phyloP scores from a whole-genome alignment of 2,888 invertebrate species.

The Abscondita cerata region DNA sequence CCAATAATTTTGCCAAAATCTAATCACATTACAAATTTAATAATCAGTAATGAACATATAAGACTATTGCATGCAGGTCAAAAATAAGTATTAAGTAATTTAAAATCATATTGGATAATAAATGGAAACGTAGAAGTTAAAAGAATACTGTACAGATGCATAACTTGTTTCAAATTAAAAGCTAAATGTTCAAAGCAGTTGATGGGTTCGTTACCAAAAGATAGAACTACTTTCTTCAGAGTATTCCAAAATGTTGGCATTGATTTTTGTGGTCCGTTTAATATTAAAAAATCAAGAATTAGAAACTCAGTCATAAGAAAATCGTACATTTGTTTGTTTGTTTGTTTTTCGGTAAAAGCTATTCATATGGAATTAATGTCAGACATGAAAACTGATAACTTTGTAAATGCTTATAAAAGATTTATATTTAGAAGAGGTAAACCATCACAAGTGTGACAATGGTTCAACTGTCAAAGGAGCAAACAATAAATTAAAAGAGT shows the following conservation, averaged over 20 bases:
- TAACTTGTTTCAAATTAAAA: background rate
- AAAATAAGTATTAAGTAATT: background rate
- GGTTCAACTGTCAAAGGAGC: too few species aligned
- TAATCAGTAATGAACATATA: background rate
- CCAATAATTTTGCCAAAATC: background rate
- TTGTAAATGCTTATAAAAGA: background rate
- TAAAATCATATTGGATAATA: background rate
- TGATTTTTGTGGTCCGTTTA: constrained; percentile 17
- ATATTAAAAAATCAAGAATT: constrained; percentile 3
- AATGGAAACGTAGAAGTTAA: background rate
- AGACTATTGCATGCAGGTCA: background rate
- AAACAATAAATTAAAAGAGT: background rate
- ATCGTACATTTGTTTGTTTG: constrained; percentile 18
- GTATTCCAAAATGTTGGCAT: constrained; percentile 15
- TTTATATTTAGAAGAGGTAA: background rate
- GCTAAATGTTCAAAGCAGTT: background rate
- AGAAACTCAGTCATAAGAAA: background rate
- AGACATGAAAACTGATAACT: background rate
- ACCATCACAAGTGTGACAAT: background rate
- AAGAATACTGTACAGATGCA: background rate
- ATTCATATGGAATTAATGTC: constrained; percentile 41
- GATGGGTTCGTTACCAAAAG: constrained; percentile 2
- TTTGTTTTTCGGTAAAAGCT: constrained; percentile 28
- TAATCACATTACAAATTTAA: background rate
- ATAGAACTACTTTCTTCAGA: constrained; percentile 1